Percentiles rank a stretch among this genome's conserved stretches.
phyloP scores from a whole-genome alignment of 1,140 invertebrate species.

The Dolichoris vasculosae region DNA sequence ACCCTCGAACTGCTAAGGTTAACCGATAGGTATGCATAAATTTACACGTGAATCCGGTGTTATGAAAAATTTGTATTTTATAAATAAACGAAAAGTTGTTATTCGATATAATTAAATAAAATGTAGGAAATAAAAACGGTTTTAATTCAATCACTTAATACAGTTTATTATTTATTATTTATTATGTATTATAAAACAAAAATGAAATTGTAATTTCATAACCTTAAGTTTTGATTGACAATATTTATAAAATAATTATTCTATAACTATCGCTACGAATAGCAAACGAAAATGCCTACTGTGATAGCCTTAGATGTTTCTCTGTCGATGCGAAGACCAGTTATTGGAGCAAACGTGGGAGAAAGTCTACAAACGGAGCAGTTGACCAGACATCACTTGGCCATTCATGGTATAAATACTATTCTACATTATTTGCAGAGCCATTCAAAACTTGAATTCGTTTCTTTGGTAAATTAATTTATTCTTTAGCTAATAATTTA shows the following conservation, averaged over 20 bases:
- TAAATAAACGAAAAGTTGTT: neutral
- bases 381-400: conserved; percentile 82
- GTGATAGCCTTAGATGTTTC: conserved; percentile 86
- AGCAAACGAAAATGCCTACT: conserved; percentile 81
- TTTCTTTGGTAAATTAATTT: conserved; percentile 82
- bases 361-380: conserved; percentile 71
- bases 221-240: conserved; percentile 6
- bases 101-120: neutral
- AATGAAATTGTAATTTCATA: neutral
- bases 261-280: neutral
- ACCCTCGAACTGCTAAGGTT: no score
- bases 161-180: neutral
- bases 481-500: conserved; percentile 30
- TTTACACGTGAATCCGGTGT: neutral
- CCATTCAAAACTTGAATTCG: conserved; percentile 92
- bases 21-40: neutral
- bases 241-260: neutral
- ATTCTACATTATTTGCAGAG: conserved; percentile 88
- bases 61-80: neutral
- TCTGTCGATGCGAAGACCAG: conserved; percentile 83
- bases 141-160: neutral
- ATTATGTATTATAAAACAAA: neutral
- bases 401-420: conserved; percentile 87
- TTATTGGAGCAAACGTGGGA: conserved; percentile 75
- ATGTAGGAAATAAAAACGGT: neutral